Percentiles rank a stretch among this genome's conserved stretches.
phyloP scores from a whole-genome alignment of 2,113 vertebrate genomes.

The Leiothrix lutea region DNA sequence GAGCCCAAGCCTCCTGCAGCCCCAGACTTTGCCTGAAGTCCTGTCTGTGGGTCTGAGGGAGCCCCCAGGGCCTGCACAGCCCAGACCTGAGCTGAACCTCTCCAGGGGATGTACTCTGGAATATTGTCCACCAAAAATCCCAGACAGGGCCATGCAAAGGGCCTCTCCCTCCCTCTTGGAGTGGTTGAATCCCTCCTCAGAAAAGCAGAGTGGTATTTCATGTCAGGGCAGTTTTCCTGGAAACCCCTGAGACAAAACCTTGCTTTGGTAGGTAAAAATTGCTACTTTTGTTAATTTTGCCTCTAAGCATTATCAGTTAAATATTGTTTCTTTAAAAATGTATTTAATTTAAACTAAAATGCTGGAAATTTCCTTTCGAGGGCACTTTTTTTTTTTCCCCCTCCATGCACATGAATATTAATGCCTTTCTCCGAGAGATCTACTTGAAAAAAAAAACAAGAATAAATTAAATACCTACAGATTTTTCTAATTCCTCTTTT shows the following conservation, averaged over 20 bases:
- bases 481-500: slow-evolving; percentile 88
- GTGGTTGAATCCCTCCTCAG: background rate
- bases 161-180: background rate
- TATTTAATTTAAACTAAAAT: slow-evolving; percentile 78
- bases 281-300: slow-evolving; percentile 35
- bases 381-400: slow-evolving; percentile 68
- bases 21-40: background rate
- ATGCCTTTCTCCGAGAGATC: slow-evolving; percentile 79
- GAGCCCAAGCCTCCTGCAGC: background rate
- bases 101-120: rapidly evolving
- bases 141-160: background rate
- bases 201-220: background rate
- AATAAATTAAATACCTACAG: slow-evolving; percentile 88
- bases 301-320: slow-evolving; percentile 67
- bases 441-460: slow-evolving; percentile 78
- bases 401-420: slow-evolving; percentile 81
- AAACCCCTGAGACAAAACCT: background rate
- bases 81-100: rapidly evolving
- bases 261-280: background rate
- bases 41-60: rapidly evolving
- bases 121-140: background rate
- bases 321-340: slow-evolving; percentile 76
- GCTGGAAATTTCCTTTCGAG: slow-evolving; percentile 78
- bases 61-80: background rate
- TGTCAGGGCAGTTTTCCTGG: background rate